phyloP scores from a whole-genome alignment of 2,888 invertebrate species.

The Apeira syringaria region DNA sequence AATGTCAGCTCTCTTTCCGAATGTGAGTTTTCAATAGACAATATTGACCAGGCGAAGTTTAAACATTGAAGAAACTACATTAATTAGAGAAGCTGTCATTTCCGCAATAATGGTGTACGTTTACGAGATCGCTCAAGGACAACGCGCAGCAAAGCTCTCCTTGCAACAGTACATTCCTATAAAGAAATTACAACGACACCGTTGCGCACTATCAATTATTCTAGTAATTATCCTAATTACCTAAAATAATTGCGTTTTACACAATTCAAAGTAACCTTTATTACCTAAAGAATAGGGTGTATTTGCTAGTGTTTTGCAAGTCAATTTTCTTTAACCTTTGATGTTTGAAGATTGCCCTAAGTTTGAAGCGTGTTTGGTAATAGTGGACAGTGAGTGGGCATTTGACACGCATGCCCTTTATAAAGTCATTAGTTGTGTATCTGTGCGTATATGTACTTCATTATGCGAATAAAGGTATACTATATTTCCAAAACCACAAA shows the following conservation, averaged over 20 bases:
- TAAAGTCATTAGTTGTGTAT: conserved; percentile 12
- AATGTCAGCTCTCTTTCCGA: no score
- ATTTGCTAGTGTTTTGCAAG: conserved; percentile 21
- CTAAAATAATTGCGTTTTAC: conserved; percentile 29
- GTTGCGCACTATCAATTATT: conserved; percentile 26
- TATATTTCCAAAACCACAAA: no score
- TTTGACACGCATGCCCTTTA: conserved; percentile 21
- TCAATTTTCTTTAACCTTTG: conserved; percentile 37
- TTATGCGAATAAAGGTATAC: no score
- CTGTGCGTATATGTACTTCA: no score
- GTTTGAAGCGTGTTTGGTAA: conserved; percentile 25
- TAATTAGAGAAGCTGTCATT: no score
- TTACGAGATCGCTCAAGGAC: conserved; percentile 5
- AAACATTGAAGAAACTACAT: no score
- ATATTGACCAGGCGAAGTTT: no score
- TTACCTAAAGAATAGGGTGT: conserved; percentile 30
- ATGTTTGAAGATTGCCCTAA: conserved; percentile 10
- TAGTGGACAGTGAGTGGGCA: conserved; percentile 3
- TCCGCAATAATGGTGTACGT: neutral
- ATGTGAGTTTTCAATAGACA: no score
- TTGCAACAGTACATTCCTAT: conserved; percentile 19
- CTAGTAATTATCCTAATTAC: conserved; percentile 30
- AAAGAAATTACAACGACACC: conserved; percentile 22
- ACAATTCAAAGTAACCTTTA: conserved; percentile 29
- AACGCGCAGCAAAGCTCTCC: conserved; percentile 2